A percentile compares a stretch with the other conserved stretches of the same genome.
Evolutionary conservation across 2,797 vertebrate genomes (phyloP).

Genomic region (Hipposideros larvatus): DNA sequence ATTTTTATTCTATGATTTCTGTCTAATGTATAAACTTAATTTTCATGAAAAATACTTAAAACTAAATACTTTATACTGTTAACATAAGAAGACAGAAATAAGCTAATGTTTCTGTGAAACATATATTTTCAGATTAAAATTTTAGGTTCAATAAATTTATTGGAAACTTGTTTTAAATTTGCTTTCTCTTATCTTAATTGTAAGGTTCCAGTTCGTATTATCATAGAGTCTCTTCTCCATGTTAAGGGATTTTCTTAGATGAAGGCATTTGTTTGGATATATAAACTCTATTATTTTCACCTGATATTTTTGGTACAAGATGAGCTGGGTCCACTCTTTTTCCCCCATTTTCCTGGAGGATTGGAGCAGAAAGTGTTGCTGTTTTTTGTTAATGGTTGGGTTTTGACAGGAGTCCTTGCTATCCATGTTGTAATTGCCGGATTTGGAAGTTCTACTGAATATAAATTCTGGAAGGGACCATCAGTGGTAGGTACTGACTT

Average conservation of each 20-base stretch:
- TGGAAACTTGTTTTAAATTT: neutral
- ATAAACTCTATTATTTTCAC: neutral
- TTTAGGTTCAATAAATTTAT: neutral
- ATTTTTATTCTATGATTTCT: constrained; percentile 37
- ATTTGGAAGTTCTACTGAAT: neutral
- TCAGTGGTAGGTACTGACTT: neutral
- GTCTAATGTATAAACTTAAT: neutral
- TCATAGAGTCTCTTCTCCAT: neutral
- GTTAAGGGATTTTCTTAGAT: constrained; percentile 9
- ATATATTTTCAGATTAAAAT: constrained; percentile 13
- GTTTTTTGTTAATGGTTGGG: neutral
- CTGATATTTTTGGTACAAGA: neutral
- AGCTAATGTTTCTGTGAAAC: neutral
- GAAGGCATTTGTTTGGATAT: neutral
- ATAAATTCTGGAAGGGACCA: neutral
- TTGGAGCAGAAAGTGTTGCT: neutral
- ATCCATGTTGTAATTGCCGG: neutral
- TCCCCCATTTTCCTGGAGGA: neutral
- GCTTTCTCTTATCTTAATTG: neutral
- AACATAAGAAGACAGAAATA: neutral
- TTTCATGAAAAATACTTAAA: constrained; percentile 53
- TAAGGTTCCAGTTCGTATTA: neutral
- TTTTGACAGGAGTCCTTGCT: neutral
- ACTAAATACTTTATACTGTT: neutral
- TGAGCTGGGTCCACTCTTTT: neutral